phyloP scores from a whole-genome alignment of 2,888 invertebrate species.

The Tachystola acroxantha region DNA sequence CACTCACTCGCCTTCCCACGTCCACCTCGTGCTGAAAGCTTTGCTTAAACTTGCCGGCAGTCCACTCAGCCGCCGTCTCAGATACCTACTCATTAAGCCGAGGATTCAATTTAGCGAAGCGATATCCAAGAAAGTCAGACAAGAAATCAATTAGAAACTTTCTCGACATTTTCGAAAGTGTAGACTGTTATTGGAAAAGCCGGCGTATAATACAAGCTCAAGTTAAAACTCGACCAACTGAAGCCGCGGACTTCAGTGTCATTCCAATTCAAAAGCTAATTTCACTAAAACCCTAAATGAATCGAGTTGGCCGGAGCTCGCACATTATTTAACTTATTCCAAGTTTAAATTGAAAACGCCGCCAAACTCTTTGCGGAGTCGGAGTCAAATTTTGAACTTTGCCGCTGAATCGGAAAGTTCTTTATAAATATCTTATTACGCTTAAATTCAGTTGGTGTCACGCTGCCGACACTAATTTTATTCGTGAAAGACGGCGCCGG shows the following conservation, averaged over 20 bases:
- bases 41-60: background rate
- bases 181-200: conserved; percentile 28
- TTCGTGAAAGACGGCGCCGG: conserved; percentile 70
- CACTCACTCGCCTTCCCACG: conserved; percentile 34
- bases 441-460: conserved; percentile 77
- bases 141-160: background rate
- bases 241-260: conserved; percentile 51
- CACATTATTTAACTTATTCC: conserved; percentile 76
- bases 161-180: background rate
- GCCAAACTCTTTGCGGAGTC: conserved; percentile 72
- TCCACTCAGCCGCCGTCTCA: too few species aligned
- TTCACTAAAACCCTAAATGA: conserved; percentile 77
- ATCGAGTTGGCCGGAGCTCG: conserved; percentile 71
- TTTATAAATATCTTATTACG: conserved; percentile 78
- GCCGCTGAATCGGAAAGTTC: conserved; percentile 76
- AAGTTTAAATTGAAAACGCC: conserved; percentile 78
- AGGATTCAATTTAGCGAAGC: background rate
- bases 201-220: conserved; percentile 35
- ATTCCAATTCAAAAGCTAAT: conserved; percentile 73
- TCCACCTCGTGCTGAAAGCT: conserved; percentile 12
- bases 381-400: conserved; percentile 77
- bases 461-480: conserved; percentile 77
- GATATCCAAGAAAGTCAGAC: background rate
- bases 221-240: conserved; percentile 32
- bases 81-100: background rate